Percentiles rank a stretch among this genome's conserved stretches.
phyloP scores from a whole-genome alignment of 2,888 invertebrate species.

The Auanema freiburgensis region DNA sequence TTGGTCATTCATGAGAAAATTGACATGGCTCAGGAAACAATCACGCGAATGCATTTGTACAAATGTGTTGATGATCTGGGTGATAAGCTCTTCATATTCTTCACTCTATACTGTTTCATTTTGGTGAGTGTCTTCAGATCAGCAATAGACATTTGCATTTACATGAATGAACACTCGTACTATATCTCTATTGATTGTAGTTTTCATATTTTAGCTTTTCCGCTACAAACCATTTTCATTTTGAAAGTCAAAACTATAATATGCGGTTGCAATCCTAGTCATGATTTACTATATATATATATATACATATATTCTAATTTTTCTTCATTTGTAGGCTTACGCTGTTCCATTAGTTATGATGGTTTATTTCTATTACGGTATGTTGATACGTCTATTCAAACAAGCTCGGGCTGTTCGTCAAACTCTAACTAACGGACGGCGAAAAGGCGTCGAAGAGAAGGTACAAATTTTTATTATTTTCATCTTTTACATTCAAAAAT shows the following conservation, averaged over 20 bases:
- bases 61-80: conserved; percentile 53
- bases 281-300: too few relatives aligned
- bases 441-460: conserved; percentile 33
- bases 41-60: conserved; percentile 45
- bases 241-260: too few relatives aligned
- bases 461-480: conserved; percentile 9
- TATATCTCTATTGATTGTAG: too few relatives aligned
- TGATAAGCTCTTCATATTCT: conserved; percentile 38
- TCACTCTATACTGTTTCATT: conserved; percentile 45
- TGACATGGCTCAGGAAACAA: conserved; percentile 32
- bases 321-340: conserved; percentile 42
- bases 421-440: conserved; percentile 25
- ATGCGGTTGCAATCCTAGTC: too few relatives aligned
- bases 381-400: conserved; percentile 54
- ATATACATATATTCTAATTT: neutral
- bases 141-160: too few relatives aligned
- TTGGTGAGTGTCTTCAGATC: conserved; percentile 25
- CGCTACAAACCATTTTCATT: too few relatives aligned
- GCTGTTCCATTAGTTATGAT: conserved; percentile 57
- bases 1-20: conserved; percentile 41
- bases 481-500: neutral
- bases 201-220: too few relatives aligned
- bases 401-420: conserved; percentile 46
- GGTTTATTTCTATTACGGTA: conserved; percentile 60
- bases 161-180: too few relatives aligned